Evolutionary conservation across 2,888 invertebrate genomes (phyloP), one percentile per base, ranked within the genome.

Genomic region (Mythimna pallens): DNA sequence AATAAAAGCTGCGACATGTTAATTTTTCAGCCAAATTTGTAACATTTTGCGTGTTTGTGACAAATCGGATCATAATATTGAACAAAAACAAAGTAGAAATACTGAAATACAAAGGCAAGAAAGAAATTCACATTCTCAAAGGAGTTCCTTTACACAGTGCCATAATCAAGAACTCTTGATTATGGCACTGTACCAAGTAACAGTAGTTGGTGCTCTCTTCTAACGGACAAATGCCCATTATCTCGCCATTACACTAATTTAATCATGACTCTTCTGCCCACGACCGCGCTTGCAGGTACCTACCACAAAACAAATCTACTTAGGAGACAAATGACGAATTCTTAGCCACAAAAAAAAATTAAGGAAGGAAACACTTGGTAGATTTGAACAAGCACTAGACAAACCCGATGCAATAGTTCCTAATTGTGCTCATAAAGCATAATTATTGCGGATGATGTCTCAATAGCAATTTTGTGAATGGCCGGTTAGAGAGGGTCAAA

Each of bases 391-490:
- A 76, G 52, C 20, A 52, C 10, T 67, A 74, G 63, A 76, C 71
- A 66, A 80, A 69, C 50, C 57, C 22, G 25, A 55, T 78, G 57
- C 55, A 73, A 57, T 76, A 78, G 81, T 81, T 61, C 40, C 61
- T 61, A 77, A 82, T 86, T 87, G 87, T 80, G 78, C 82, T 89
- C 83, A 88, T 89, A 86, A 88, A 86, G 77, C 73, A 83, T 90
- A 89, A 91, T 91, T 90, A 93, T 90, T 89, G 90, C 89, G 92
- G 92, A 93, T 93, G 93, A 94, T 93, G 93, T 91, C 93, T 94
- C 93, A 93, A 94, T 93, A 92, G 89, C 92, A 93, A 92, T 93
- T 93, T 93, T 86, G 90, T 93, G 93, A 92, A 92, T 92, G 89
- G 90, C 83, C 90, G 85, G 86, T 87, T 86, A 86, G 84, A 88